Conservation (phyloP, 2,797 vertebrate genomes). For the Lagorchestes hirsutus region DNA sequence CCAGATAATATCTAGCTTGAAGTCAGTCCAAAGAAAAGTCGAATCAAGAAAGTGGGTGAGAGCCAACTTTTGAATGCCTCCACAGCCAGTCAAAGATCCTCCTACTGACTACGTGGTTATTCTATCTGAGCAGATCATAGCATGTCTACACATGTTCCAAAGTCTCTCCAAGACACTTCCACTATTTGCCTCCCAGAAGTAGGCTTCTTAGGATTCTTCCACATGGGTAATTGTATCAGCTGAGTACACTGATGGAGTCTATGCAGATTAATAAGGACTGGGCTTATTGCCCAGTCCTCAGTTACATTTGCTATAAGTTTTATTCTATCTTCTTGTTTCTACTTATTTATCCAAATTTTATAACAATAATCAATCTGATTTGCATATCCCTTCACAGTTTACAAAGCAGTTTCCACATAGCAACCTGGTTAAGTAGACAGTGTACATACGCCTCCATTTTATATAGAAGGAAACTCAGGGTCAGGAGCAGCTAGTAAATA, state of each 20-base stretch:
- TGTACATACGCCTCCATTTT: not conserved
- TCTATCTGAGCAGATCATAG: not conserved
- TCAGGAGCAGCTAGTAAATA: not conserved
- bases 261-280: not conserved
- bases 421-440: not conserved
- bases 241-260: not conserved
- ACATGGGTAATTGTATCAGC: not conserved
- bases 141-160: not conserved
- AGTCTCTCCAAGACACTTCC: not conserved
- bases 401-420: not conserved
- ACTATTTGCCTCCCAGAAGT: not conserved
- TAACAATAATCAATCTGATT: not conserved
- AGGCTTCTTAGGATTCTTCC: not conserved
- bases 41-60: not conserved
- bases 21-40: not conserved
- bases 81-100: not conserved
- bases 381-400: not conserved
- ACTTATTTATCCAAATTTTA: slow-evolving; percentile 3
- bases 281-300: not conserved
- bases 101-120: not conserved
- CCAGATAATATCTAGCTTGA: not conserved
- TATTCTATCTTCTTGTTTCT: not conserved
- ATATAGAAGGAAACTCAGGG: not conserved
- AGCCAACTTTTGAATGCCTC: not conserved
- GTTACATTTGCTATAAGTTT: not conserved